These are phyloP conservation scores for Cetoscarus ocellatus DNA, from an alignment of 2,797 vertebrate species.

Conservation along the genomic window DNA sequence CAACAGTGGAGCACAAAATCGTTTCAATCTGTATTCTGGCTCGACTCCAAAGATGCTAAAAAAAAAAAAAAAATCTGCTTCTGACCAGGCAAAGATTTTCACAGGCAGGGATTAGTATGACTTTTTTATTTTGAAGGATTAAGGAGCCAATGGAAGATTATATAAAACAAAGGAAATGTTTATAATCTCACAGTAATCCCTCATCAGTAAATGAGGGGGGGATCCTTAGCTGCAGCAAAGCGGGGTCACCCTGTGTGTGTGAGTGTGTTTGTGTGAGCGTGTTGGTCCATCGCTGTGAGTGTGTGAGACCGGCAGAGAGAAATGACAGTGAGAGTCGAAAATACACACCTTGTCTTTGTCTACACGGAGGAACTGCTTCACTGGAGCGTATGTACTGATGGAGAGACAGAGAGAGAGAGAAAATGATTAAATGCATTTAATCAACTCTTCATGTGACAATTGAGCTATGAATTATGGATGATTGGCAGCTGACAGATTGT, in stretches of 20 bases:
- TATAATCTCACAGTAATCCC: constrained; percentile 73
- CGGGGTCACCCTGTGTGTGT: constrained; percentile 21
- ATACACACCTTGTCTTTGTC: constrained; percentile 97
- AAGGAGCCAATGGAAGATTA: constrained; percentile 65
- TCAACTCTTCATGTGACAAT: constrained; percentile 53
- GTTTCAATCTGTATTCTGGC: constrained; percentile 45
- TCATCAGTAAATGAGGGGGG: constrained; percentile 47
- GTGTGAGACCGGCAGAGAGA: constrained; percentile 1
- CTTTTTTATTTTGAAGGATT: constrained; percentile 73
- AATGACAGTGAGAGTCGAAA: constrained; percentile 7
- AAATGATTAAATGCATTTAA: constrained; percentile 51
- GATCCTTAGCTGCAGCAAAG: constrained; percentile 45
- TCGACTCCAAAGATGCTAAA: constrained; percentile 7
- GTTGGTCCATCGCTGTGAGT: not conserved
- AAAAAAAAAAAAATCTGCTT: constrained; percentile 11
- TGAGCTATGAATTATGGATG: constrained; percentile 43
- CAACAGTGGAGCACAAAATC: constrained; percentile 19
- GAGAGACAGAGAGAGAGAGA: constrained; percentile 20
- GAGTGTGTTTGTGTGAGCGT: constrained; percentile 17
- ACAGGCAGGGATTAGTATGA: constrained; percentile 55
- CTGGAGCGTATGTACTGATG: constrained; percentile 94
- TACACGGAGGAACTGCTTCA: constrained; percentile 98
- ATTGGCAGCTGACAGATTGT: constrained; percentile 56
- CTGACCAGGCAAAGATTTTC: constrained; percentile 33
- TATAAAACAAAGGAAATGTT: constrained; percentile 65